Base-by-base conservation (phyloP, 2,113 vertebrate species). In the Macquaria ambigua region DNA sequence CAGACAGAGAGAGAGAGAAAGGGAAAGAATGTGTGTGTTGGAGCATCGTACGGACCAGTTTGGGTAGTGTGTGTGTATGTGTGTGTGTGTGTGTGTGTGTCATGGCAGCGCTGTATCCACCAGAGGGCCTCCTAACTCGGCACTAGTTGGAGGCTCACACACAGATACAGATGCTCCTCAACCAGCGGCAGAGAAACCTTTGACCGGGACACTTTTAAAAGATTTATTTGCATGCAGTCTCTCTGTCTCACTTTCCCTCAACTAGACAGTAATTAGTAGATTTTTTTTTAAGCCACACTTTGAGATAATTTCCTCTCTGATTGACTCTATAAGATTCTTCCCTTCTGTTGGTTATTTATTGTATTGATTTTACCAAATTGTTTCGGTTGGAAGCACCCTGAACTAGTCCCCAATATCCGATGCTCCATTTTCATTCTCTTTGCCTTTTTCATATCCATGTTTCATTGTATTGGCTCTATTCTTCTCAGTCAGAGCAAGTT, bases 101-200 rank as follows among this genome's bases (percentile, higher is more conserved):
- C 75, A 87, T 92, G 83, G 88, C 87, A 62, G 78, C 20, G 91
- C 78, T 91, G 89, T 94, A 96, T 96, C 97, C 98, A 98, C 97
- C 96, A 99, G 98, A 99, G 98, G 98, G 98, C 98, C 96, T 96
- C 96, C 96, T 97, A 96, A 96, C 96, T 97, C 97, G 97, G 77
- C 85, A 52, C 58, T 85, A 71, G 73, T 85, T 74, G 46, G 62
- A 84, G 81, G 68, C 81, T 82, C 72, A 59, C 59, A 63, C 79
- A 82, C 82, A 79, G n/a, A 82, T 34, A 4, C 56, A 48, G 61
- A 28, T 8, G n/a, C 61, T 73, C 68, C 18, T 34, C 75, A 77
- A 84, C 59, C 83, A 83, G 80, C 70, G 11, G 70, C 83, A 79
- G 53, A 77, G 48, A 82, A 91, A 90, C 81, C 82, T 94, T 88